Base-by-base conservation (phyloP, 2,113 vertebrate species). In the Myrmophylax atrothorax region DNA sequence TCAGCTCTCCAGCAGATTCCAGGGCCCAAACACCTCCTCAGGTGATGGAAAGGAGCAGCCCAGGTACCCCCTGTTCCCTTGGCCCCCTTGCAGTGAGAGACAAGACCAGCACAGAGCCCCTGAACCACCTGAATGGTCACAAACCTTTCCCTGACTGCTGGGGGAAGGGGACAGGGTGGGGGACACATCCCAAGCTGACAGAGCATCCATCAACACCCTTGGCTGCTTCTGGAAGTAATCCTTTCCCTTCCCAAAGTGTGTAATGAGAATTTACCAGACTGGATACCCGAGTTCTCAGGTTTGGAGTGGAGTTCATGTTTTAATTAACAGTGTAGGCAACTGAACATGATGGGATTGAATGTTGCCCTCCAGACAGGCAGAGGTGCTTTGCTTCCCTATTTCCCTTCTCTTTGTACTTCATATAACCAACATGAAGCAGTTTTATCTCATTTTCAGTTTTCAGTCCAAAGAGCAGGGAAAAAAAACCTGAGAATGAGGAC, bases 141-240 rank as follows among this genome's bases (percentile, higher is more conserved):
- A 62, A 18, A 62, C 35, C 24, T 62, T 38, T 12, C 35, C 59
- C 24, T 26, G 40, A 4, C 5, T 26, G 49, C 50, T 31, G 44
- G 7, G 42, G 24, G 72, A 8, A 44, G 10, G 37, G 35, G 20
- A 10, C 17, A 20, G 66, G 22, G 38, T 5, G 59, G 38, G 38
- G 46, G n/a, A 31, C 49, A 29, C 0, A 0, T 64, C 37, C 0
- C 1, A 31, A 33, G 64, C 70, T 53, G 55, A 12, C 8, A 53
- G n/a, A 20, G 60, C 60, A 35, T 66, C 93, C 46, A n/a, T 80
- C 67, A 66, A 75, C 83, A 73, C 53, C 52, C 64, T 58, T 42
- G 4, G 19, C 74, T 58, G 38, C 66, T 73, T 58, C 74, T 44
- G 64, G 14, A n/a, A 53, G n/a, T 31, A 12, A 31, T 12, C 15